These are phyloP conservation scores for Eurosta solidaginis DNA, from an alignment of 1,140 invertebrate genomes.

Conservation along the genomic window DNA sequence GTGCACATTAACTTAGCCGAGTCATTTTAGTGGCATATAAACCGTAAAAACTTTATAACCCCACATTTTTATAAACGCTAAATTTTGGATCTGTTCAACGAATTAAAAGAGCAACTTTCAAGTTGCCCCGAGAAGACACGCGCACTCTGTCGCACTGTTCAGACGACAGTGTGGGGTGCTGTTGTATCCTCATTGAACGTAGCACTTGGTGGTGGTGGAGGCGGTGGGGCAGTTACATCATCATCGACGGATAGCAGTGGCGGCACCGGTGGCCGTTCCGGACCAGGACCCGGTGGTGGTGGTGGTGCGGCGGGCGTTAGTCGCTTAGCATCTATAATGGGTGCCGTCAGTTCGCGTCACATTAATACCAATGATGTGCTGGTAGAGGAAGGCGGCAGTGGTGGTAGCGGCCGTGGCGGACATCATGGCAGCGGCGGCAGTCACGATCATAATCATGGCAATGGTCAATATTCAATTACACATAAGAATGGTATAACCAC, in stretches of 20 bases:
- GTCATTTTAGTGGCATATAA: no score
- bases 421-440: neutral
- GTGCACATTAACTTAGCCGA: neutral
- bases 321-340: slow-evolving; percentile 45
- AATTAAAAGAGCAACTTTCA: slow-evolving; percentile 57
- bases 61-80: slow-evolving; percentile 30
- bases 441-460: slow-evolving; percentile 42
- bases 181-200: slow-evolving; percentile 54
- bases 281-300: slow-evolving; percentile 37
- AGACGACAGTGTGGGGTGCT: slow-evolving; percentile 48
- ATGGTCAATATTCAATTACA: slow-evolving; percentile 35
- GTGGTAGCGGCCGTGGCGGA: slow-evolving; percentile 12
- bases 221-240: slow-evolving; percentile 33
- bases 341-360: slow-evolving; percentile 51
- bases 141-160: slow-evolving; percentile 51
- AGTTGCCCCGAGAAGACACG: slow-evolving; percentile 58
- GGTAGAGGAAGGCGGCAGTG: slow-evolving; percentile 40
- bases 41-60: no score
- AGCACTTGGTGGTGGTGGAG: slow-evolving; percentile 49
- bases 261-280: slow-evolving; percentile 26
- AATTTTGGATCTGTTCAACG: slow-evolving; percentile 59
- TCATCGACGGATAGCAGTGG: slow-evolving; percentile 29
- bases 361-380: slow-evolving; percentile 45
- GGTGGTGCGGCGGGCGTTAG: slow-evolving; percentile 35
- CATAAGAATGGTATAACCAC: neutral